phyloP scores from a whole-genome alignment of 2,113 vertebrate species.

The Amphiprion percula region DNA sequence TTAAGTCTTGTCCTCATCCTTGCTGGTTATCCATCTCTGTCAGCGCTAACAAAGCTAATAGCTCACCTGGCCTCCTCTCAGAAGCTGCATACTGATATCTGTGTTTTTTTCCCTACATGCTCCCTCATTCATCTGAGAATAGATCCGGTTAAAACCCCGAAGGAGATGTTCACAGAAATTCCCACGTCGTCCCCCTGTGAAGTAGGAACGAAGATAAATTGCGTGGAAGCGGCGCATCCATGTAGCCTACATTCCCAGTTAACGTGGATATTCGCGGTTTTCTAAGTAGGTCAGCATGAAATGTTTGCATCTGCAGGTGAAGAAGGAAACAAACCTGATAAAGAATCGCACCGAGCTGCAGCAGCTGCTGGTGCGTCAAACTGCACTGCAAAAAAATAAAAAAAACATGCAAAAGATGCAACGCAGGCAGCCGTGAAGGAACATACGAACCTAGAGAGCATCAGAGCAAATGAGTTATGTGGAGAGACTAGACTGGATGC shows the following conservation, averaged over 20 bases:
- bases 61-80: neutral
- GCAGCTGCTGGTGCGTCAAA: neutral
- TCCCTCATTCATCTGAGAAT: slow-evolving; percentile 53
- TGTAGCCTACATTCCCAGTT: neutral
- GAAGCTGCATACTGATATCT: slow-evolving; percentile 57
- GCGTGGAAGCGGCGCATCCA: neutral
- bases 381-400: neutral
- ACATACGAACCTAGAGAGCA: slow-evolving; percentile 1
- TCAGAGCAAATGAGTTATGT: slow-evolving; percentile 47
- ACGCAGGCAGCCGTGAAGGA: neutral
- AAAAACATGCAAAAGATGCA: neutral
- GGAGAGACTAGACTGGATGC: slow-evolving; percentile 8
- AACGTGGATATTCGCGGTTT: neutral
- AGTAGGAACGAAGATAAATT: slow-evolving; percentile 55
- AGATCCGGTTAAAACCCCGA: slow-evolving; percentile 28
- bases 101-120: slow-evolving; percentile 22
- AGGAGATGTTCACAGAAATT: slow-evolving; percentile 48
- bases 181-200: slow-evolving; percentile 39
- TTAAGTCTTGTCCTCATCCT: neutral
- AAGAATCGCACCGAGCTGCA: neutral
- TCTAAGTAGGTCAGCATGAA: slow-evolving; percentile 1
- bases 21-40: slow-evolving; percentile 49
- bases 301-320: slow-evolving; percentile 6
- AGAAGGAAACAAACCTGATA: neutral
- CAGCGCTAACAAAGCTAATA: slow-evolving; percentile 38